Conservation (phyloP, 2,797 vertebrate species). For the Pelodytes ibericus region DNA sequence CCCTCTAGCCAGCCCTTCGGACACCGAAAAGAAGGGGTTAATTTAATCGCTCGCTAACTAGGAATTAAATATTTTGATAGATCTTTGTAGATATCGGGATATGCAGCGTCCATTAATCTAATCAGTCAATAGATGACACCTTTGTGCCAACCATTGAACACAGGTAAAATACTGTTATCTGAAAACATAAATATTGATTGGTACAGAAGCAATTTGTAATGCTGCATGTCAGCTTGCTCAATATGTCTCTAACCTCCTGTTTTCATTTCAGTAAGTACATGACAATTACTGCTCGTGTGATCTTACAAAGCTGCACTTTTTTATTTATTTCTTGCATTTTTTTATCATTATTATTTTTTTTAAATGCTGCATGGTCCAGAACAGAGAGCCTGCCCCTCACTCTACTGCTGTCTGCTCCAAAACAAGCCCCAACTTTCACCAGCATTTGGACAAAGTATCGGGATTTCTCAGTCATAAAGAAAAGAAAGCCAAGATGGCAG, state of each 20-base stretch:
- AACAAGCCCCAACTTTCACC: background rate
- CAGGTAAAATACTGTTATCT: conserved; percentile 55
- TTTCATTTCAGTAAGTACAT: conserved; percentile 55
- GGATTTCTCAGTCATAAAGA: conserved; percentile 28
- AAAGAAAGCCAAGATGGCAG: conserved; percentile 2
- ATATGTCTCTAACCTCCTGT: conserved; percentile 53
- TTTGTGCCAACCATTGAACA: conserved; percentile 59
- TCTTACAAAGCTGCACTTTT: conserved; percentile 34
- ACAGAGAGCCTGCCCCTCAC: conserved; percentile 8
- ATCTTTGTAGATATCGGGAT: conserved; percentile 61
- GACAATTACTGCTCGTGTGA: conserved; percentile 46
- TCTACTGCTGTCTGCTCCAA: background rate
- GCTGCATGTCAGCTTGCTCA: conserved; percentile 45
- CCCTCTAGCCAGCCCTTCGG: background rate
- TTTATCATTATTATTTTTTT: background rate
- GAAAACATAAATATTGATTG: conserved; percentile 51
- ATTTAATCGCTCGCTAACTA: conserved; percentile 60
- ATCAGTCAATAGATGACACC: conserved; percentile 62
- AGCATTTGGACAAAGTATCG: conserved; percentile 31
- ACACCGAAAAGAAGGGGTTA: background rate
- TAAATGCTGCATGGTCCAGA: background rate
- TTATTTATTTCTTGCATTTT: conserved; percentile 5
- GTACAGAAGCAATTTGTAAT: conserved; percentile 45
- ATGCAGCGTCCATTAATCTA: conserved; percentile 63
- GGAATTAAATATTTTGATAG: conserved; percentile 63